A percentile compares a stretch with the other conserved stretches of the same genome.
Evolutionary conservation across 2,797 vertebrate species (phyloP).

Genomic region (Brotula barbata): DNA sequence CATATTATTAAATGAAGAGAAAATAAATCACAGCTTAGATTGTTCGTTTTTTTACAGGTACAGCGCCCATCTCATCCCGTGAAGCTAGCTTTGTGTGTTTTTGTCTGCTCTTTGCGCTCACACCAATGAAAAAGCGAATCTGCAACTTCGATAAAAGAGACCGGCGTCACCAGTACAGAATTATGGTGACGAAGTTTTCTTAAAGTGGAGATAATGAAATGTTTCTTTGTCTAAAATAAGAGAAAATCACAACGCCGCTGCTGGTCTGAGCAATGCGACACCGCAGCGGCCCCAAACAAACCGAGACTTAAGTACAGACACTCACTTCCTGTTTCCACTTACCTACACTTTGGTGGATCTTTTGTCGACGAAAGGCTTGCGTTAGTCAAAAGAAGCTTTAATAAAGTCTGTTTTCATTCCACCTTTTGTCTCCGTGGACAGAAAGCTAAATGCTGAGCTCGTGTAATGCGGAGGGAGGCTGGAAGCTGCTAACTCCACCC

Average conservation of each 20-base stretch:
- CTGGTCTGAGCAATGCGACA: background rate
- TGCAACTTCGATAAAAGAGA: too few relatives aligned
- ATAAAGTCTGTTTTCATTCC: slow-evolving; percentile 16
- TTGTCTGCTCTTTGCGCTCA: background rate
- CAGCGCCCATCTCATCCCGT: slow-evolving; percentile 1
- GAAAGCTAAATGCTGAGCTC: slow-evolving; percentile 7
- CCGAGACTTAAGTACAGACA: background rate
- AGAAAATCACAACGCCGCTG: background rate
- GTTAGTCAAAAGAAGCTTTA: background rate
- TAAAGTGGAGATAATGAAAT: background rate
- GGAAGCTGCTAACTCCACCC: slow-evolving; percentile 62
- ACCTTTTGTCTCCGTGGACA: background rate
- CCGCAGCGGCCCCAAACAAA: slow-evolving; percentile 20
- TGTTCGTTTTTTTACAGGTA: background rate
- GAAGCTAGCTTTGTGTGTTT: background rate
- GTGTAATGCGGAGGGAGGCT: background rate
- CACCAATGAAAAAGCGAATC: background rate
- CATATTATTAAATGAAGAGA: too few relatives aligned
- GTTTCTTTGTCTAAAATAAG: background rate
- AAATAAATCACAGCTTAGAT: too few relatives aligned
- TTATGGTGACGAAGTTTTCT: fast-evolving
- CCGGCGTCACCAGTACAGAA: background rate
- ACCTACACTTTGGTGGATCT: slow-evolving; percentile 42
- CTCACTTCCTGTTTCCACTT: slow-evolving; percentile 51
- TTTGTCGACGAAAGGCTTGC: background rate